These are phyloP conservation scores for Rhagoletis zephyria DNA, from an alignment of 1,140 invertebrate species.

Conservation along the genomic window DNA sequence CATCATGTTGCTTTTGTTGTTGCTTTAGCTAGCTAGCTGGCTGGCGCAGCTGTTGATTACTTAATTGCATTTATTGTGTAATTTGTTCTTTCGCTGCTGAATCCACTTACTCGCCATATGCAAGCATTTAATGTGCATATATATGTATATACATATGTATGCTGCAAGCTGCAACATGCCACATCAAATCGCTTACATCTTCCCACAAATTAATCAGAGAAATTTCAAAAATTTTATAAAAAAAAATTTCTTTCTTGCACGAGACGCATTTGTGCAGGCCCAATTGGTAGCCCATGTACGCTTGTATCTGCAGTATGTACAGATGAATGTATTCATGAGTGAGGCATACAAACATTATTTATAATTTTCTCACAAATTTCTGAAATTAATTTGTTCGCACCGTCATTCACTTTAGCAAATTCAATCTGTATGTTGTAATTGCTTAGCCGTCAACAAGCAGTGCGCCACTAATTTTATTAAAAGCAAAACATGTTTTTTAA, in stretches of 20 bases:
- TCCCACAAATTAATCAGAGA: constrained; percentile 49
- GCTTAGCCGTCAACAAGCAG: background rate
- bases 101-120: background rate
- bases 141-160: background rate
- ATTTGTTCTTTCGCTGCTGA: constrained; percentile 33
- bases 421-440: constrained; percentile 10
- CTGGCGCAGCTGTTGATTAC: constrained; percentile 21
- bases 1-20: background rate
- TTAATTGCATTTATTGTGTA: constrained; percentile 52
- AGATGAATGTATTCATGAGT: background rate
- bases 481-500: background rate
- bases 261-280: background rate
- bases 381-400: constrained; percentile 44
- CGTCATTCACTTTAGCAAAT: background rate
- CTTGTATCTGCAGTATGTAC: background rate
- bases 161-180: background rate
- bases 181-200: constrained; percentile 11
- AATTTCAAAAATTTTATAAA: background rate
- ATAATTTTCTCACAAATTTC: constrained; percentile 38
- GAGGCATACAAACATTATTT: background rate
- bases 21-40: background rate
- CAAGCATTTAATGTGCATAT: background rate
- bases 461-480: background rate
- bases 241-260: constrained; percentile 20
- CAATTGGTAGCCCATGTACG: too few species aligned